Evolutionary conservation across 1,140 invertebrate genomes (phyloP), one percentile per base, ranked within the genome.

Genomic region (Nilaparvata lugens): DNA sequence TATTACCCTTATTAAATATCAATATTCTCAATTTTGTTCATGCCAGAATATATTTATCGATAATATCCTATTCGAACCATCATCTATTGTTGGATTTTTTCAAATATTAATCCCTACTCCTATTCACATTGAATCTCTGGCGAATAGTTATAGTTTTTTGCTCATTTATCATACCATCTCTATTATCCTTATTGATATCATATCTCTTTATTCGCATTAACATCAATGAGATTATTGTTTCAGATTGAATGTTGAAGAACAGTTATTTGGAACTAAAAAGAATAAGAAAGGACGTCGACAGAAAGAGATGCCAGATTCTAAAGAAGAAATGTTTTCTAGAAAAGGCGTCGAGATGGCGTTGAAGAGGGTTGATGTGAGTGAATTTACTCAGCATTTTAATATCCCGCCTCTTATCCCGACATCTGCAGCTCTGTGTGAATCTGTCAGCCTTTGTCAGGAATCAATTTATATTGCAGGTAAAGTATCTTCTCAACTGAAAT

Each of bases 391-490:
- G 58, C 68, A 70, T 66, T 73, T 71, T 42, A 56, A 68, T 9
- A 67, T 78, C 60, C 78, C 81, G 7, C 78, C 80, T 16, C 55
- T 69, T 11, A 63, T 71, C 28, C 75, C 77, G 2, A 64, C 68
- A 42, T 69, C 66, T 18, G 53, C 64, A 3, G 66, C 79, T 7
- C 55, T 62, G 43, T 71, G 80, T 28, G 71, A 78, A 11, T 69
- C 73, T 55, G 70, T 83, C 7, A 65, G 71, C 4, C 78, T 79
- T 52, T 67, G 65, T 16, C 79, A 81, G 40, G 77, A 75, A 40
- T 75, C 80, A 52, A 71, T 84, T 42, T 85, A 76, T 68, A 70
- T 86, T 55, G 83, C 83, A 65, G 83, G 83, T 77, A 71, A 64
- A 62, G 62, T 48, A 52, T 52, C 56, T 60, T 43, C 45, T 19